Percentiles rank a stretch among this genome's conserved stretches.
Evolutionary conservation across 1,140 invertebrate genomes (phyloP).

Genomic region (Drosophila bifasciata): DNA sequence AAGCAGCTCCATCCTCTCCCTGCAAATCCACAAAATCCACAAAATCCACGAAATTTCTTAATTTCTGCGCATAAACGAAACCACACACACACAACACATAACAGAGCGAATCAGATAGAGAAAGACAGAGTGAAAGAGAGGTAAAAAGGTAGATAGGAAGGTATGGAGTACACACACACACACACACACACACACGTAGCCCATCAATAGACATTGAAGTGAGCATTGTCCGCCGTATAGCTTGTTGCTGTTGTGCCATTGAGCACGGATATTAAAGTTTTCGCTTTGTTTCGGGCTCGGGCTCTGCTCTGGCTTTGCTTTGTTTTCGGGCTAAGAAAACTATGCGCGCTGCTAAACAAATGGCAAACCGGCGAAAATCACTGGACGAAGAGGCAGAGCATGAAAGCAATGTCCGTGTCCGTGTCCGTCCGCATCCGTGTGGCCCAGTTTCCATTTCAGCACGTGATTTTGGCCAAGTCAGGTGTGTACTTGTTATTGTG

Average conservation of each 20-base stretch:
- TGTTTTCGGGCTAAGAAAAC: conserved; percentile 49
- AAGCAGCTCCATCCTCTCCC: not conserved
- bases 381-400: conserved; percentile 46
- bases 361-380: conserved; percentile 58
- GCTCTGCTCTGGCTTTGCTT: no score
- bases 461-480: conserved; percentile 30
- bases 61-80: conserved; percentile 36
- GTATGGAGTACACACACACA: conserved; percentile 25
- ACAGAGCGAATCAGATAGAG: not conserved
- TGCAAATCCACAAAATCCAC: not conserved
- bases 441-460: conserved; percentile 60
- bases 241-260: conserved; percentile 53
- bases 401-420: conserved; percentile 55
- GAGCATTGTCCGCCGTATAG: conserved; percentile 44
- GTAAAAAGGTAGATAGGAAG: conserved; percentile 6
- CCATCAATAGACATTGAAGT: conserved; percentile 73
- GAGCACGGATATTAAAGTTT: conserved; percentile 66
- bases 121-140: not conserved
- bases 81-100: conserved; percentile 11
- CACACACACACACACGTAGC: conserved; percentile 19
- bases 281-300: conserved; percentile 45
- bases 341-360: conserved; percentile 62
- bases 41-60: conserved; percentile 9
- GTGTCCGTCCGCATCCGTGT: conserved; percentile 43
- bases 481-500: no score